Base-by-base conservation (phyloP, 1,140 invertebrate species). In the Argopecten irradians region DNA sequence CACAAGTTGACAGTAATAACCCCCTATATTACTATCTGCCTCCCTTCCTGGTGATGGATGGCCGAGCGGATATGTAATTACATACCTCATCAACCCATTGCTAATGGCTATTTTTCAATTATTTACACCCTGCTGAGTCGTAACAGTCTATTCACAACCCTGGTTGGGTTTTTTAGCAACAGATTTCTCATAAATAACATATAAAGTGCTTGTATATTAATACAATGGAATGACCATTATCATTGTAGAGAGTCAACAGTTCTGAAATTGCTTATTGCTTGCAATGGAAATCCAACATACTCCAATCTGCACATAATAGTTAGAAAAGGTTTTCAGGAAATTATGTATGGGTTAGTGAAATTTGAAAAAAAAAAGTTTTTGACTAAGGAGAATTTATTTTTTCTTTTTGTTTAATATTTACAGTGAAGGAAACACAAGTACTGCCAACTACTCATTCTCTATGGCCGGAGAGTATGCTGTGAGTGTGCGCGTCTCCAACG, bases 341-440 rank as follows among this genome's bases (percentile, higher is more conserved):
- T 39, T 8, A 39, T 39, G 36, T 13, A 39, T 39, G 5, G 36
- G 5, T 39, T 39, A 39, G 5, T 39, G 13, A 13, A 39, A 8
- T 39, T 39, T 39, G 13, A 8, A 39, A 39, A n/a, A n/a, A n/a
- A n/a, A n/a, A n/a, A n/a, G n/a, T n/a, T n/a, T n/a, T n/a, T n/a
- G n/a, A n/a, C n/a, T n/a, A n/a, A n/a, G n/a, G n/a, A n/a, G n/a
- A n/a, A n/a, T n/a, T n/a, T n/a, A n/a, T n/a, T n/a, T n/a, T n/a
- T n/a, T n/a, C n/a, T n/a, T n/a, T n/a, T n/a, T 71, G 55, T 28
- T 71, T 8, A 19, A 19, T 55, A n/a, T 71, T 71, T n/a, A 41
- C 46, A 90, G 89, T 34, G 84, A 87, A 28, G 84, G 28, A 8
- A 90, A 85, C 82, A 82, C 83, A 11, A 87, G 89, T 32, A 87